A percentile compares a stretch with the other conserved stretches of the same genome.
Evolutionary conservation across 2,888 invertebrate species (phyloP).

Genomic region (Temnothorax unifasciatus): DNA sequence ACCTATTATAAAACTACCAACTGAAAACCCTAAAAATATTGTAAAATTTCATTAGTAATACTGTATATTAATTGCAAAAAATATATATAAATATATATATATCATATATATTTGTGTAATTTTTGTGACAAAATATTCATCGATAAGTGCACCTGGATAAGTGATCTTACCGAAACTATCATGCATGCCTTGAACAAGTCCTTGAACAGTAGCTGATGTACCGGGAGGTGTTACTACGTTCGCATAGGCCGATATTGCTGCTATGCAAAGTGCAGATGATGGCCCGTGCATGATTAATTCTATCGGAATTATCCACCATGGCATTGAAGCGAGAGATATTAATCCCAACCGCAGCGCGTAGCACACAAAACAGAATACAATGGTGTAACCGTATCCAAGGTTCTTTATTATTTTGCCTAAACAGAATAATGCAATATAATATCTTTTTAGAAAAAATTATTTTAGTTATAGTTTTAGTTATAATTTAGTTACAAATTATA

Average conservation of each 20-base stretch:
- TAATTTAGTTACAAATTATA: not conserved
- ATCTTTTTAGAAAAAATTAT: too few species aligned
- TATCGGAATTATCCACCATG: constrained; percentile 88
- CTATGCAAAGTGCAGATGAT: constrained; percentile 94
- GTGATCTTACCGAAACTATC: constrained; percentile 89
- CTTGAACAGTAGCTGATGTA: constrained; percentile 88
- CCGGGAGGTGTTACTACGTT: constrained; percentile 89
- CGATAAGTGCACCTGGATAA: not conserved
- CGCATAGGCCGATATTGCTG: constrained; percentile 91
- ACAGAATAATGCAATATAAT: too few species aligned
- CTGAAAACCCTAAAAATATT: constrained; percentile 89
- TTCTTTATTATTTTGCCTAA: constrained; percentile 92
- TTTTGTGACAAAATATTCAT: too few species aligned
- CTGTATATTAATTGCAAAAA: too few species aligned
- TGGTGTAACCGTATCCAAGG: constrained; percentile 92
- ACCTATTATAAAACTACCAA: constrained; percentile 92
- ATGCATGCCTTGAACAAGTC: too few species aligned
- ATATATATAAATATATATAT: too few species aligned
- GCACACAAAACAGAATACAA: constrained; percentile 91
- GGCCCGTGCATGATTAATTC: constrained; percentile 92
- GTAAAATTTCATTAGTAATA: too few species aligned
- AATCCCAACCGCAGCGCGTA: not conserved
- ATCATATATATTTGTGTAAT: too few species aligned
- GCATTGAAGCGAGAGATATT: not conserved
- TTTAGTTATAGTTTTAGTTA: too few species aligned